These are phyloP conservation scores for Phenganax subtilis DNA, from an alignment of 92 coral and sea anemone genomes.

Conservation along the genomic window DNA sequence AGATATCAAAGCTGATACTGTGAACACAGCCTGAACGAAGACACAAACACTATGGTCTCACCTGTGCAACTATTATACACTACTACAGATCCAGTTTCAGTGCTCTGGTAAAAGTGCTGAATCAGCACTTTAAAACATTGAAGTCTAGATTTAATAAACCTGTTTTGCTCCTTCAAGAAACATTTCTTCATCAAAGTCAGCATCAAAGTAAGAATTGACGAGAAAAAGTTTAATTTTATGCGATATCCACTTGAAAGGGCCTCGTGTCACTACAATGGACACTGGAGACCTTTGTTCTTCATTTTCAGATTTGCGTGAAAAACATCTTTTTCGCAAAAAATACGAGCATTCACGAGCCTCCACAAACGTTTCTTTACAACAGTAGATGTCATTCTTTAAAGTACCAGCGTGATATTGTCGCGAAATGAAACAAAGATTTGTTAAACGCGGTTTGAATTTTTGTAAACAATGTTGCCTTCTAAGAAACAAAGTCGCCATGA, in stretches of 20 bases:
- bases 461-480: not conserved
- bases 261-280: constrained; percentile 52
- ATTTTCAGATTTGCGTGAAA: not conserved
- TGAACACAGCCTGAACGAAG: constrained; percentile 54
- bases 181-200: constrained; percentile 74
- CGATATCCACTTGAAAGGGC: constrained; percentile 71
- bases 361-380: not conserved
- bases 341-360: not conserved
- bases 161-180: constrained; percentile 85
- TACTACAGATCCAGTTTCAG: not conserved
- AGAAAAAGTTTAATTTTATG: constrained; percentile 61
- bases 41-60: not conserved
- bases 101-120: not conserved
- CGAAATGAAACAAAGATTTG: not conserved
- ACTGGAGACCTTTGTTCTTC: not conserved
- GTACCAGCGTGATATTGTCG: not conserved
- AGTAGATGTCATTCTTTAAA: not conserved
- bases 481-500: constrained; percentile 27
- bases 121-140: too few relatives aligned
- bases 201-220: constrained; percentile 68
- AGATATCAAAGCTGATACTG: constrained; percentile 62
- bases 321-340: not conserved
- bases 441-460: not conserved
- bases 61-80: not conserved
- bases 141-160: not conserved